Evolutionary conservation across 2,888 invertebrate species (phyloP), one percentile per base, ranked within the genome.

Genomic region (Agrypnus murinus): DNA sequence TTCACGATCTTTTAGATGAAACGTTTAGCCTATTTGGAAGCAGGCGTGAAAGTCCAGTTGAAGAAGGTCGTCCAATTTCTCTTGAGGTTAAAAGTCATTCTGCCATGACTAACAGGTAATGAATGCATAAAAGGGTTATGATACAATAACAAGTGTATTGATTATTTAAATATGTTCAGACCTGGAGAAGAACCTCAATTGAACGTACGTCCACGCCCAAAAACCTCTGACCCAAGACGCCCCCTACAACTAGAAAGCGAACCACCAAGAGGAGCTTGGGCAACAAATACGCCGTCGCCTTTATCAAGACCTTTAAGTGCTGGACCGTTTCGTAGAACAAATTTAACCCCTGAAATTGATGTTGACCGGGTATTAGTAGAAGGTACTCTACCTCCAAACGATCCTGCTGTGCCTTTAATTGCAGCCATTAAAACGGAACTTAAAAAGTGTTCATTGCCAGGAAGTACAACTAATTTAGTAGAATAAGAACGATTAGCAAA

Each of bases 321-420:
- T 0, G 92, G 91, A 0, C 89, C 90, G 1, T 88, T 90, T 78
- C 89, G 90, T 70, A 85, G 88, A 17, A 88, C 89, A 1, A 81
- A 87, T 10, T 79, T 82, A 46, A 85, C 85, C 71, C 87, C 87
- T 65, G 86, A 83, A 75, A 80, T 87, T 12, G 87, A 88, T 75
- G 85, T 87, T 0, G 86, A 85, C 15, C 86, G 91, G 15, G 86
- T 92, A 43, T 80, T 89, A 17, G 86, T 90, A 0, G 89, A 90
- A 73, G 89, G 89, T 4, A 86, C 86, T n/a, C 86, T 92, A 72
- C 83, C 86, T 1, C 86, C 88, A 0, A 88, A 89, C 58, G 92
- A 95, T 83, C 93, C 95, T 0, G 95, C 95, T 0, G 89, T 94
- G 10, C 95, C 95, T 0, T 88, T 95, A 25, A 95, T 96, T 78